Conservation (phyloP, 1,140 invertebrate genomes). For the Tetramorium parvispinum region DNA sequence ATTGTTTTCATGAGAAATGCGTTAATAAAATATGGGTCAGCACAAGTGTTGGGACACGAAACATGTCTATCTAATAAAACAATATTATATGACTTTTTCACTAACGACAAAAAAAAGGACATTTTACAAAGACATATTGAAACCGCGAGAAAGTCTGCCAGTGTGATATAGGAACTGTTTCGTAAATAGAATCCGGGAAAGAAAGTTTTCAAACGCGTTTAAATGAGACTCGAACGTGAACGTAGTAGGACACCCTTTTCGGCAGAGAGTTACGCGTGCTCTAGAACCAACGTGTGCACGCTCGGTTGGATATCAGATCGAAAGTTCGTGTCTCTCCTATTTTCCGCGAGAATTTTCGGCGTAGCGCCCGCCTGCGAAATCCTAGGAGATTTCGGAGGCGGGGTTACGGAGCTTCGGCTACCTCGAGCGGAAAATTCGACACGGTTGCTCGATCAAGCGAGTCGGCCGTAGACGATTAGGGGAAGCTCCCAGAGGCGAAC, state of each 20-base stretch:
- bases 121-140: background rate
- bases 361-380: conserved; percentile 66
- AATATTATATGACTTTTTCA: background rate
- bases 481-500: conserved; percentile 68
- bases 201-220: conserved; percentile 61
- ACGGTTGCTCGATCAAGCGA: conserved; percentile 75
- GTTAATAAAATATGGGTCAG: background rate
- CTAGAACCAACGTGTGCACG: conserved; percentile 50
- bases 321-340: conserved; percentile 73
- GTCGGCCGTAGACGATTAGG: conserved; percentile 73
- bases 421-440: conserved; percentile 63
- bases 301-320: conserved; percentile 72
- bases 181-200: conserved; percentile 17
- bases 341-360: conserved; percentile 74
- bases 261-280: conserved; percentile 65
- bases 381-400: conserved; percentile 63
- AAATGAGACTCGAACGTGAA: conserved; percentile 59
- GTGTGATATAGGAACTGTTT: conserved; percentile 14
- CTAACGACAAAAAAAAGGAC: background rate
- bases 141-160: background rate
- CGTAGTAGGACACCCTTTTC: conserved; percentile 12
- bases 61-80: background rate
- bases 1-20: background rate
- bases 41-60: background rate
- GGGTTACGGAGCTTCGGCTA: conserved; percentile 17